Conservation (phyloP, 2,797 vertebrate species). For the Dipus sagitta region DNA sequence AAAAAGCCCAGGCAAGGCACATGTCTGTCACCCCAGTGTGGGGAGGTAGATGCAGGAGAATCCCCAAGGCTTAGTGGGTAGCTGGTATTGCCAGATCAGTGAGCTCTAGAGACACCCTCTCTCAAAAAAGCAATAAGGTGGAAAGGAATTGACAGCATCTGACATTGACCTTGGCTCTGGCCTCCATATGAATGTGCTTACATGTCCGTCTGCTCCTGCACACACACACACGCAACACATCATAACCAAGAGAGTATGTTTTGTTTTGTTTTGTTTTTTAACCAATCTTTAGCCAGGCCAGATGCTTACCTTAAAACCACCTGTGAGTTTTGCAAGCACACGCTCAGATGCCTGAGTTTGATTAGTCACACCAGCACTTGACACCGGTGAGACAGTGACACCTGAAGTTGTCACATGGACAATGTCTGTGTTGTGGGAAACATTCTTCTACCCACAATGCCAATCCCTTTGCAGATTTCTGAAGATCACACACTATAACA, state of each 20-base stretch:
- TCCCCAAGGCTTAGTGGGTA: too few relatives aligned
- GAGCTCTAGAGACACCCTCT: too few relatives aligned
- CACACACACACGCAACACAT: not conserved
- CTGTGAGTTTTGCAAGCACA: slow-evolving; percentile 16
- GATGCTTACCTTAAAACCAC: not conserved
- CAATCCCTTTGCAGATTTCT: slow-evolving; percentile 21
- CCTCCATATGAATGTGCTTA: too few relatives aligned
- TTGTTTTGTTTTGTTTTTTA: not conserved
- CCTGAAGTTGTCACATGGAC: not conserved
- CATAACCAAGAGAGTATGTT: not conserved
- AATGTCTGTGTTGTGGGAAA: not conserved
- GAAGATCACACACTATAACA: not conserved
- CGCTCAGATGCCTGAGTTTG: not conserved
- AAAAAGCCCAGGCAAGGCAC: too few relatives aligned
- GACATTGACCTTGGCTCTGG: too few relatives aligned
- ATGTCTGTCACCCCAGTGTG: too few relatives aligned
- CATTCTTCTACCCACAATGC: not conserved
- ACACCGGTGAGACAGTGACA: too few relatives aligned
- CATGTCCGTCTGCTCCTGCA: too few relatives aligned
- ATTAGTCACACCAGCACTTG: not conserved
- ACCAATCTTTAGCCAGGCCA: not conserved
- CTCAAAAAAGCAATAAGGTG: too few relatives aligned
- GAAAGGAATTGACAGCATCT: too few relatives aligned
- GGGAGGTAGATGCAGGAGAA: too few relatives aligned
- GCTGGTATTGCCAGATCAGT: too few relatives aligned